phyloP scores from a whole-genome alignment of 2,113 vertebrate genomes.

The Hippocampus guttulatus region DNA sequence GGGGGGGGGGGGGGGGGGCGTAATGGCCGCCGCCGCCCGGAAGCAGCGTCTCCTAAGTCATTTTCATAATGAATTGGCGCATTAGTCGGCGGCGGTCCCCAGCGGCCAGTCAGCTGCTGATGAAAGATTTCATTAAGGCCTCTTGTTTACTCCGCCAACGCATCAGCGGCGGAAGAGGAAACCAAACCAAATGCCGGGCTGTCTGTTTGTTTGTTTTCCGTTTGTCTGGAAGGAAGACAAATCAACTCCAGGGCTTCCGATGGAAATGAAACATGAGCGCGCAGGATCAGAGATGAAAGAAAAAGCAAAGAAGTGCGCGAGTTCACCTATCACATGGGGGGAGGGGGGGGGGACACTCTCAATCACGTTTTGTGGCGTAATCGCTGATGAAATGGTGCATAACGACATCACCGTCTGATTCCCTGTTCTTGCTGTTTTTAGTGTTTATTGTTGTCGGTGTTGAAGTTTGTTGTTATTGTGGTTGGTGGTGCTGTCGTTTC shows the following conservation, averaged over 20 bases:
- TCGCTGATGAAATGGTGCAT: too few relatives aligned
- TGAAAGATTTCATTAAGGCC: slow-evolving; percentile 56
- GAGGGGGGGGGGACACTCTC: too few relatives aligned
- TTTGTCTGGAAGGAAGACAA: not conserved
- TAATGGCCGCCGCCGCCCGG: slow-evolving; percentile 45
- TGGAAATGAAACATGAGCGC: not conserved
- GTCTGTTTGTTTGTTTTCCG: not conserved
- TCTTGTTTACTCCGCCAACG: slow-evolving; percentile 52
- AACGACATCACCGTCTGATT: too few relatives aligned
- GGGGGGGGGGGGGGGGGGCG: not conserved
- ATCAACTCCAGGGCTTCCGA: not conserved
- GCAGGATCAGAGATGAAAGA: not conserved
- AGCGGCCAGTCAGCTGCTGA: slow-evolving; percentile 38
- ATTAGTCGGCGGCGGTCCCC: slow-evolving; percentile 46
- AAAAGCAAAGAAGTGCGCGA: too few relatives aligned
- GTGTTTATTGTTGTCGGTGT: not conserved
- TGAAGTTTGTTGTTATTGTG: not conserved
- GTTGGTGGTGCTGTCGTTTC: not conserved
- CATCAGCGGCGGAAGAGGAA: slow-evolving; percentile 26
- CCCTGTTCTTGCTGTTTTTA: too few relatives aligned
- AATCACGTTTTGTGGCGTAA: too few relatives aligned
- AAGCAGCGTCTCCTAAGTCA: slow-evolving; percentile 55
- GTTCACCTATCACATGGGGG: too few relatives aligned
- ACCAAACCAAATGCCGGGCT: not conserved
- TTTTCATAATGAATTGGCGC: slow-evolving; percentile 60